Percentiles rank a stretch among this genome's conserved stretches.
These are phyloP conservation scores for Ethmia dodecea DNA, from an alignment of 2,888 invertebrate genomes.

Conservation along the genomic window DNA sequence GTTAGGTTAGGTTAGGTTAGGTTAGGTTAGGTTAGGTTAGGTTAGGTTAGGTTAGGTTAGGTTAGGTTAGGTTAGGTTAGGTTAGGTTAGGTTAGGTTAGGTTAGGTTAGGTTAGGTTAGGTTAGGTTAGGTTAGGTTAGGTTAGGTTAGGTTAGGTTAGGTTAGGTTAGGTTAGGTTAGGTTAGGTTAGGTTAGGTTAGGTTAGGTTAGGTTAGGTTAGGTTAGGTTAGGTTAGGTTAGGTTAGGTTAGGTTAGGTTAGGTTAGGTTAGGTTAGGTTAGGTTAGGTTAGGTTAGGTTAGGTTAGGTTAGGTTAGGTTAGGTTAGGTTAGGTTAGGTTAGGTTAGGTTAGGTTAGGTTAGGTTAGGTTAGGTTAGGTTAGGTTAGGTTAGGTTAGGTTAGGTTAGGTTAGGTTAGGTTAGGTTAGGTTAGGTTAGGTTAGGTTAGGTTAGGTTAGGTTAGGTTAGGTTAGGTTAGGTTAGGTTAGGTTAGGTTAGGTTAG, in stretches of 20 bases:
- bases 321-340: constrained; percentile 11
- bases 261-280: constrained; percentile 7
- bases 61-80: too few species aligned
- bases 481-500: constrained; percentile 14
- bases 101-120: too few species aligned
- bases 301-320: constrained; percentile 10
- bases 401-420: constrained; percentile 13
- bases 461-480: constrained; percentile 12
- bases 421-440: constrained; percentile 13
- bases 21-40: too few species aligned
- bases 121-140: constrained; percentile 11
- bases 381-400: constrained; percentile 11
- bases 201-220: constrained; percentile 8
- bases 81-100: too few species aligned
- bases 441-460: constrained; percentile 13
- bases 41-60: too few species aligned
- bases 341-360: constrained; percentile 9
- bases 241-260: constrained; percentile 11
- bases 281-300: constrained; percentile 11
- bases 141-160: constrained; percentile 12
- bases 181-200: constrained; percentile 8
- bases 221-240: constrained; percentile 4
- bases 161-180: constrained; percentile 12
- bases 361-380: constrained; percentile 10
- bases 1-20: too few species aligned